Percentiles rank a stretch among this genome's conserved stretches.
Conservation (phyloP, 2,888 invertebrate species). For the Meandrusa payeni region DNA sequence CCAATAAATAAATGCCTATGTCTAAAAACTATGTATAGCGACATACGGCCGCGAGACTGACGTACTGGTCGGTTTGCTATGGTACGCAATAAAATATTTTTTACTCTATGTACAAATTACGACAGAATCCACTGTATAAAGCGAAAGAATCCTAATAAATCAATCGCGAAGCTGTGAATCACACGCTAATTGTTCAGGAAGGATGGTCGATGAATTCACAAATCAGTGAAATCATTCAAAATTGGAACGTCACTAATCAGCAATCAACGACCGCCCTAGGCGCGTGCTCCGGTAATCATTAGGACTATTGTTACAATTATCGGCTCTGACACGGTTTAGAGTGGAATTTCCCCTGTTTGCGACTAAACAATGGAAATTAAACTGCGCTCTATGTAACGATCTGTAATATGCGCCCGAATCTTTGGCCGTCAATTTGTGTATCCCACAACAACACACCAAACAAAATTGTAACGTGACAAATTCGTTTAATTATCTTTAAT, state of each 20-base stretch:
- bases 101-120: too few relatives aligned
- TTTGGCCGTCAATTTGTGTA: conserved; percentile 40
- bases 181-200: conserved; percentile 29
- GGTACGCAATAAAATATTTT: too few relatives aligned
- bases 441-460: conserved; percentile 48
- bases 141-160: conserved; percentile 4
- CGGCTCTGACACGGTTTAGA: conserved; percentile 54
- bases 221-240: conserved; percentile 39
- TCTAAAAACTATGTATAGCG: too few relatives aligned
- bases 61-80: too few relatives aligned
- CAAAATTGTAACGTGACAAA: conserved; percentile 50
- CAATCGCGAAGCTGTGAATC: conserved; percentile 15
- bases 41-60: too few relatives aligned
- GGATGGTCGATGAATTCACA: conserved; percentile 36
- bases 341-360: conserved; percentile 55
- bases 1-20: too few relatives aligned
- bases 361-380: conserved; percentile 68
- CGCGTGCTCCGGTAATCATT: conserved; percentile 51
- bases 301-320: conserved; percentile 66
- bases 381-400: conserved; percentile 63
- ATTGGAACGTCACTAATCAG: conserved; percentile 35
- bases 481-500: conserved; percentile 51
- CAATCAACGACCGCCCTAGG: conserved; percentile 35
- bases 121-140: too few relatives aligned
- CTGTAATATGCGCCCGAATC: conserved; percentile 48